phyloP scores from a whole-genome alignment of 2,888 invertebrate species.

The Myopa testacea region DNA sequence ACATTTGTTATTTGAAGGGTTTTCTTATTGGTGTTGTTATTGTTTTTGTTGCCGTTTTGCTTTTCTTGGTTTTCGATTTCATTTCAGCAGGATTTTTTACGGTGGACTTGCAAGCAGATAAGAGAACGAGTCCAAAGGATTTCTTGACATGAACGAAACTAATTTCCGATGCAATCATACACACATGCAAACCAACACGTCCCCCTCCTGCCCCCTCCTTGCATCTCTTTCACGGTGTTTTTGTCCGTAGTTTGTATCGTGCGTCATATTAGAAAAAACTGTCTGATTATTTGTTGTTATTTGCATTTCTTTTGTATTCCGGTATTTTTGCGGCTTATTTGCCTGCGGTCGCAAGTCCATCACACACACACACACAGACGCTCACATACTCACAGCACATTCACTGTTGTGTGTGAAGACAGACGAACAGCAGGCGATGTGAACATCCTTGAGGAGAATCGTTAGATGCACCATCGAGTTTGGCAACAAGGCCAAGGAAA shows the following conservation, averaged over 20 bases:
- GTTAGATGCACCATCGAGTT: neutral
- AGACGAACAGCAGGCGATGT: neutral
- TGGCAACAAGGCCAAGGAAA: slow-evolving; percentile 33
- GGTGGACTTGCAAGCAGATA: slow-evolving; percentile 21
- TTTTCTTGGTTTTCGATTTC: slow-evolving; percentile 19
- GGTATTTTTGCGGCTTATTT: slow-evolving; percentile 23
- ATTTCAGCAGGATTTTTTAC: slow-evolving; percentile 23
- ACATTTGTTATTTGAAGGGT: neutral
- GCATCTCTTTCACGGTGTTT: slow-evolving; percentile 12
- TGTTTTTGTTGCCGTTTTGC: slow-evolving; percentile 7
- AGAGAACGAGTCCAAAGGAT: slow-evolving; percentile 19
- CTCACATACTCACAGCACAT: neutral
- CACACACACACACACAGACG: slow-evolving; percentile 27
- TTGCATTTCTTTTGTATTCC: slow-evolving; percentile 36
- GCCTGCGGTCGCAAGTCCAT: slow-evolving; percentile 44
- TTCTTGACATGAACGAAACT: slow-evolving; percentile 32
- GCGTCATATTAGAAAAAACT: slow-evolving; percentile 32
- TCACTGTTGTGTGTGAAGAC: neutral
- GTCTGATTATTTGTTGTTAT: slow-evolving; percentile 37
- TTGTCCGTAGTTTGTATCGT: slow-evolving; percentile 27
- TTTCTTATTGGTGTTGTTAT: neutral
- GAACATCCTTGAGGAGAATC: neutral
- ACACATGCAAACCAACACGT: neutral
- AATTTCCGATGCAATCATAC: slow-evolving; percentile 30
- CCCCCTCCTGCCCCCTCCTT: no score